Percentiles rank a stretch among this genome's conserved stretches.
These are phyloP conservation scores for Lepidocyrtinus sp. DNA, from an alignment of 2,888 invertebrate genomes.

Conservation along the genomic window DNA sequence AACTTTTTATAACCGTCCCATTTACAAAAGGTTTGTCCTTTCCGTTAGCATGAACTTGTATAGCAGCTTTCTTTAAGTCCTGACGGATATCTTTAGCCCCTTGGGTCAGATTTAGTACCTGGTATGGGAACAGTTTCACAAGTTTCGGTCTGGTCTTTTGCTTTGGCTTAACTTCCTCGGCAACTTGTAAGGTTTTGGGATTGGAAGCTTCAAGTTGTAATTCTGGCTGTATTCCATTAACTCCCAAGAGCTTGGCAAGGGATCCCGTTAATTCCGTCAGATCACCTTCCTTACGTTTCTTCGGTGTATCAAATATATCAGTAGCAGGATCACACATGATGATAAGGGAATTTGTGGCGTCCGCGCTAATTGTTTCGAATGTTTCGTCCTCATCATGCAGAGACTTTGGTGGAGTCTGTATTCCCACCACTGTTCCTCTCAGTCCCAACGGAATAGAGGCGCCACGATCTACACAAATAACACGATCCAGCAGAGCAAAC, in stretches of 20 bases:
- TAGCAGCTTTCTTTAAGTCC: slow-evolving; percentile 29
- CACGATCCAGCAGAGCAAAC: slow-evolving; percentile 85
- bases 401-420: slow-evolving; percentile 62
- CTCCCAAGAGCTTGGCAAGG: slow-evolving; percentile 43
- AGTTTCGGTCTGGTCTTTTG: slow-evolving; percentile 55
- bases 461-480: slow-evolving; percentile 83
- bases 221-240: slow-evolving; percentile 19
- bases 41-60: slow-evolving; percentile 12
- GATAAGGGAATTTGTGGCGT: slow-evolving; percentile 60
- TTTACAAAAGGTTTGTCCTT: slow-evolving; percentile 12
- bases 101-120: slow-evolving; percentile 65
- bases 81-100: slow-evolving; percentile 39
- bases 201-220: neutral
- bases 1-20: slow-evolving; percentile 42
- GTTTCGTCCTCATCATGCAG: slow-evolving; percentile 63
- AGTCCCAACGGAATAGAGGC: slow-evolving; percentile 86
- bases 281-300: slow-evolving; percentile 13
- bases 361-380: slow-evolving; percentile 64
- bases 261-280: slow-evolving; percentile 42
- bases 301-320: slow-evolving; percentile 64
- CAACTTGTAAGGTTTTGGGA: neutral
- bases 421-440: slow-evolving; percentile 87
- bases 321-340: slow-evolving; percentile 65
- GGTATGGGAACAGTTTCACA: slow-evolving; percentile 66
- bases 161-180: slow-evolving; percentile 8